Percentiles rank a stretch among this genome's conserved stretches.
phyloP scores from a whole-genome alignment of 2,888 invertebrate species.

The Diachrysia chrysitis region DNA sequence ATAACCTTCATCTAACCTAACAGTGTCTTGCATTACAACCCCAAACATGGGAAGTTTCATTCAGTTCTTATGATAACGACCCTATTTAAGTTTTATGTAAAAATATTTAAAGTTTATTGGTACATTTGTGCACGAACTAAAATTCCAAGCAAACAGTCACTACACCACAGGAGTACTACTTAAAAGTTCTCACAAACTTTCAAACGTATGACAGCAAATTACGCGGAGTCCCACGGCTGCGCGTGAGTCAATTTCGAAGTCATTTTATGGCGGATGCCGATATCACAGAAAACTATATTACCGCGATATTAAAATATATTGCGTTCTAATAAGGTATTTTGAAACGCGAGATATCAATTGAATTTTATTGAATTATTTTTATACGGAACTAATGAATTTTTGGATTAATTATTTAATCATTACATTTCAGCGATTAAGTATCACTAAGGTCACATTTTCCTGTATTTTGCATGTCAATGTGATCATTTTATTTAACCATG shows the following conservation, averaged over 20 bases:
- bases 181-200: conserved; percentile 54
- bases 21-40: no score
- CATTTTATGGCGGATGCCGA: conserved; percentile 59
- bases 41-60: no score
- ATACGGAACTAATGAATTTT: conserved; percentile 16
- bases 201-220: conserved; percentile 59
- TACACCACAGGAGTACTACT: conserved; percentile 35
- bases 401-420: not conserved
- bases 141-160: conserved; percentile 25
- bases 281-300: conserved; percentile 54
- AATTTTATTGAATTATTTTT: conserved; percentile 12
- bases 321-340: conserved; percentile 33
- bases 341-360: conserved; percentile 26
- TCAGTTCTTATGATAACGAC: no score
- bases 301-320: conserved; percentile 54
- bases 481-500: not conserved
- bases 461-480: not conserved
- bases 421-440: no score
- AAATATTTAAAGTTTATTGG: no score
- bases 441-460: no score
- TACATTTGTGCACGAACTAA: not conserved
- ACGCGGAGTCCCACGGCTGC: conserved; percentile 59
- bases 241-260: conserved; percentile 70
- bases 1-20: no score
- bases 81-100: no score